These are phyloP conservation scores for Anolis sagrei DNA, from an alignment of 2,113 vertebrate genomes.

Conservation along the genomic window DNA sequence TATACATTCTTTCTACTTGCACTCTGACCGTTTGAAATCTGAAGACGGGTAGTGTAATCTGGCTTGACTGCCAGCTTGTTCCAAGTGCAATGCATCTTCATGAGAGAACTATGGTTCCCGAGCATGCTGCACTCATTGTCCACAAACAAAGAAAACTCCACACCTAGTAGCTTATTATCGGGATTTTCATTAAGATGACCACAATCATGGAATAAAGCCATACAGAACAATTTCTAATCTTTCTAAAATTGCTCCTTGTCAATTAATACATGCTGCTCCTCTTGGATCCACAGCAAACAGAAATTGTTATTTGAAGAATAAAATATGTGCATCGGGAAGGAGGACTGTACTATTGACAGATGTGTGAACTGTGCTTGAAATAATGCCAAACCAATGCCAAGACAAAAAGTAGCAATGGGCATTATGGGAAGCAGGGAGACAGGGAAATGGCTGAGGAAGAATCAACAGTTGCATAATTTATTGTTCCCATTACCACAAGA, in stretches of 20 bases:
- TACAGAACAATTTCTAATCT: not conserved
- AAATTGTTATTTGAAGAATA: constrained; percentile 9
- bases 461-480: not conserved
- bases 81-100: not conserved
- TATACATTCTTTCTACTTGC: not conserved
- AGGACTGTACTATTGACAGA: not conserved
- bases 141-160: constrained; percentile 7
- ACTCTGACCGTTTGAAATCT: not conserved
- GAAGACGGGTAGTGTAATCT: not conserved
- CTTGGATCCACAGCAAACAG: not conserved
- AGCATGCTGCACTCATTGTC: not conserved
- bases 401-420: not conserved
- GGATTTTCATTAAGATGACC: not conserved
- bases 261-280: not conserved
- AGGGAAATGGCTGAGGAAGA: too few species aligned
- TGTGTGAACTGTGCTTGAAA: not conserved
- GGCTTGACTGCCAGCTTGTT: not conserved
- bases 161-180: not conserved
- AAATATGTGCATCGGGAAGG: not conserved
- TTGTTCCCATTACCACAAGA: not conserved
- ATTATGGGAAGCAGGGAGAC: not conserved
- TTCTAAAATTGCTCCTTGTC: not conserved
- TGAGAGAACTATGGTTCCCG: not conserved
- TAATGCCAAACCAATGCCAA: not conserved
- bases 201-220: not conserved